These are phyloP conservation scores for Sminthopsis crassicaudata DNA, from an alignment of 2,113 vertebrate species.

Conservation along the genomic window DNA sequence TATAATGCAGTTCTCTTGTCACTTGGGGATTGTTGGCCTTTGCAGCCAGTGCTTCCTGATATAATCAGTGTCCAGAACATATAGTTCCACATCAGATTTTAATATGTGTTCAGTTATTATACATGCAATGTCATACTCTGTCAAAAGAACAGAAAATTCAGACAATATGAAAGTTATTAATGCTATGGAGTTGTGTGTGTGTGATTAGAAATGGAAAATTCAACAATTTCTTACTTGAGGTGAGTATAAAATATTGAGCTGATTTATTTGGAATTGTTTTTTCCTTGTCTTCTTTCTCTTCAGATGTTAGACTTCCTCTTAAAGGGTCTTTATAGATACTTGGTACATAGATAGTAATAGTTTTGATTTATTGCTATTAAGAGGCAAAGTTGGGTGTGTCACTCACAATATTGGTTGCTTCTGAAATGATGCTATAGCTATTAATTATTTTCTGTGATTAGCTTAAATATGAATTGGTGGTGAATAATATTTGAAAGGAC, in stretches of 20 bases:
- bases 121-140: background rate
- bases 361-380: slow-evolving; percentile 36
- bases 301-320: slow-evolving; percentile 19
- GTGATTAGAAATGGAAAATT: slow-evolving; percentile 19
- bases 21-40: background rate
- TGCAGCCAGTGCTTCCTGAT: rapidly evolving
- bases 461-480: background rate
- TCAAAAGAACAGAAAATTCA: background rate
- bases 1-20: background rate
- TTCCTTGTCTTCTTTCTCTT: slow-evolving; percentile 19
- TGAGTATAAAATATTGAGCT: background rate
- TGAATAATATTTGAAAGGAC: background rate
- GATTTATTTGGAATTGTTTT: background rate
- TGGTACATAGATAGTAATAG: slow-evolving; percentile 35
- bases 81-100: background rate
- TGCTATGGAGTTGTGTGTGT: background rate
- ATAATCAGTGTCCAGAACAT: background rate
- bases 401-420: background rate
- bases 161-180: slow-evolving; percentile 5
- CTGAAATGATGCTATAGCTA: slow-evolving; percentile 16
- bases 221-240: background rate
- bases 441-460: background rate
- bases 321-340: slow-evolving; percentile 46
- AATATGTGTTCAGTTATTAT: background rate
- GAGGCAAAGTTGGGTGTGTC: slow-evolving; percentile 14